These are phyloP conservation scores for Acrocyrtus sp. DNA, from an alignment of 2,888 invertebrate species.

Conservation along the genomic window DNA sequence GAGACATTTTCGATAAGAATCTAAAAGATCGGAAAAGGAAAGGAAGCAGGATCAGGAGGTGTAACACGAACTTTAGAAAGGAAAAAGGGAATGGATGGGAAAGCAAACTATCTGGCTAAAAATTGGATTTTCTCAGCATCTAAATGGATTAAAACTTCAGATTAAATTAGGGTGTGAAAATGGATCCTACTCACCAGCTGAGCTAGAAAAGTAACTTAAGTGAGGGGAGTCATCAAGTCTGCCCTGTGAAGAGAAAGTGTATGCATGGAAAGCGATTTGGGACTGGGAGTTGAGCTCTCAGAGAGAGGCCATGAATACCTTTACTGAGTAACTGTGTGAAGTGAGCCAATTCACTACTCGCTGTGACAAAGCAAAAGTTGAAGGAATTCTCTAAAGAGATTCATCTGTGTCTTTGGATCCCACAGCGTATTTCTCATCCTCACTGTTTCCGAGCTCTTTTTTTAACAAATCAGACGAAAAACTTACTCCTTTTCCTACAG, in stretches of 20 bases:
- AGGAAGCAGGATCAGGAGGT: no score
- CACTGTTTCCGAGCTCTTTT: not conserved
- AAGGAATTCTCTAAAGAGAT: not conserved
- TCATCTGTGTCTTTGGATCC: slow-evolving; percentile 11
- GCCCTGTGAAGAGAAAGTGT: not conserved
- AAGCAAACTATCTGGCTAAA: no score
- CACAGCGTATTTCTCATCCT: not conserved
- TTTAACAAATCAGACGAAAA: not conserved
- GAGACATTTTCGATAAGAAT: no score
- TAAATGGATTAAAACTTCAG: slow-evolving; percentile 47
- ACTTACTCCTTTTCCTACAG: not conserved
- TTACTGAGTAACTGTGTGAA: no score
- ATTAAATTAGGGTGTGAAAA: slow-evolving; percentile 46
- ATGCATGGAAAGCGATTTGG: not conserved
- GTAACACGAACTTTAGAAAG: no score
- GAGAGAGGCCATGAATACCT: no score
- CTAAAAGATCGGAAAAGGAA: no score
- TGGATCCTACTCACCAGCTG: slow-evolving; percentile 16
- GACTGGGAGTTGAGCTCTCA: no score
- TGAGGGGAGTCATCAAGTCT: not conserved
- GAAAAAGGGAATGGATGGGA: no score
- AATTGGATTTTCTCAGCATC: slow-evolving; percentile 44
- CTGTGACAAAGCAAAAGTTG: not conserved
- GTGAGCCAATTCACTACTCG: not conserved
- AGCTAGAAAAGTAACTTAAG: not conserved